Evolutionary conservation across 1,140 invertebrate species (phyloP).

Genomic region (Drosophila bocqueti): DNA sequence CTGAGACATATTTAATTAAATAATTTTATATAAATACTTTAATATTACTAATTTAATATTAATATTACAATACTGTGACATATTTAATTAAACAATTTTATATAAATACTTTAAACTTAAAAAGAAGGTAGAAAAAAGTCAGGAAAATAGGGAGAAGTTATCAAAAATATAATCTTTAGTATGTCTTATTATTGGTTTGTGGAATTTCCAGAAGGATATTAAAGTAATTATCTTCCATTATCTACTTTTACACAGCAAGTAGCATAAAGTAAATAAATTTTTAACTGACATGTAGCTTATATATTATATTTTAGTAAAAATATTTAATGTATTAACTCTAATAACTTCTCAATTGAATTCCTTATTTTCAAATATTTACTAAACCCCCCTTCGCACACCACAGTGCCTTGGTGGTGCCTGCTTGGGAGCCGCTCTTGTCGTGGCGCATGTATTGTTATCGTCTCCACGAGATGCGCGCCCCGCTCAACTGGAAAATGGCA

Average conservation of each 20-base stretch:
- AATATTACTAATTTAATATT: too few species aligned
- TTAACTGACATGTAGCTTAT: background rate
- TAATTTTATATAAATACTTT: too few species aligned
- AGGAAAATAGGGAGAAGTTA: too few species aligned
- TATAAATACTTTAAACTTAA: too few species aligned
- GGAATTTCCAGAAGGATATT: background rate
- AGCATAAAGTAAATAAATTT: background rate
- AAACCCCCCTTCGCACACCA: background rate
- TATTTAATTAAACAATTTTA: too few species aligned
- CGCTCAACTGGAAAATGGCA: slow-evolving; percentile 33
- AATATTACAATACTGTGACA: too few species aligned
- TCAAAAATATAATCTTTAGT: too few species aligned
- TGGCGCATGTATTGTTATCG: slow-evolving; percentile 80
- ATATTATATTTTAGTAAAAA: background rate
- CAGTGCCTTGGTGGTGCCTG: slow-evolving; percentile 14
- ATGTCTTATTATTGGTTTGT: background rate
- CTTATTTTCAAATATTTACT: too few species aligned
- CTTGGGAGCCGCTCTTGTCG: slow-evolving; percentile 39
- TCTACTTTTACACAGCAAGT: background rate
- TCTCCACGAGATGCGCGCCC: slow-evolving; percentile 49
- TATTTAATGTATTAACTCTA: background rate
- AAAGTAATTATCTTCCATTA: background rate
- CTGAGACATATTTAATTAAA: too few species aligned
- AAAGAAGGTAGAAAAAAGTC: too few species aligned
- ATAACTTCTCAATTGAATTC: too few species aligned